These are phyloP conservation scores for Trachelus tabidus DNA, from an alignment of 2,888 invertebrate genomes.

Conservation along the genomic window DNA sequence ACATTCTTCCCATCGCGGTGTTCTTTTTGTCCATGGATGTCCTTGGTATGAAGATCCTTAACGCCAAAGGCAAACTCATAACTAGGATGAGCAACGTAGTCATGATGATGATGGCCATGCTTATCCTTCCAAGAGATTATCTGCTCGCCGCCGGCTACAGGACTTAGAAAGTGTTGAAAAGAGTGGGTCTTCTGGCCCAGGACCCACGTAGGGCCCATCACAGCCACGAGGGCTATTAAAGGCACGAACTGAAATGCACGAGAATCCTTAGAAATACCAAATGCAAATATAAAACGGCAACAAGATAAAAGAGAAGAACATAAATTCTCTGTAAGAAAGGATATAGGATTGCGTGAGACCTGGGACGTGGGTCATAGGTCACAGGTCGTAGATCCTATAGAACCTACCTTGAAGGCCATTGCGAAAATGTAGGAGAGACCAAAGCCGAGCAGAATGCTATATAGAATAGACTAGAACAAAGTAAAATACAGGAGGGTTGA, in stretches of 20 bases:
- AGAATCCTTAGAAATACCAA: background rate
- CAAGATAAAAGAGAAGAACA: background rate
- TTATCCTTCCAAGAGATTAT: conserved; percentile 33
- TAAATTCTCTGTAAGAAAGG: background rate
- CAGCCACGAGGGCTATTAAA: conserved; percentile 10
- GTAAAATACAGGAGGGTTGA: too few species aligned
- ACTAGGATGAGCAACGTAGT: conserved; percentile 33
- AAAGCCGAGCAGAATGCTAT: too few species aligned
- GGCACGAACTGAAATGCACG: conserved; percentile 14
- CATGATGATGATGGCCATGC: conserved; percentile 35
- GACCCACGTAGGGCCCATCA: conserved; percentile 2
- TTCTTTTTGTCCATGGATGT: conserved; percentile 32
- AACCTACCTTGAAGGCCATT: too few species aligned
- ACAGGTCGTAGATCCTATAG: too few species aligned
- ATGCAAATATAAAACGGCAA: too few species aligned
- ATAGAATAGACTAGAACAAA: too few species aligned
- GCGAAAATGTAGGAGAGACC: too few species aligned
- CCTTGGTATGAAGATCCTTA: conserved; percentile 34
- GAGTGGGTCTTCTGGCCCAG: conserved; percentile 28
- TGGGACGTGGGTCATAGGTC: background rate
- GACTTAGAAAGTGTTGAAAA: conserved; percentile 33
- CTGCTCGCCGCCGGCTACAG: conserved; percentile 29
- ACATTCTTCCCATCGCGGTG: conserved; percentile 34
- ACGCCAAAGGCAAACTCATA: conserved; percentile 36
- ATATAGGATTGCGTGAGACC: background rate